phyloP scores from a whole-genome alignment of 1,140 invertebrate genomes.

The Drosophila simulans region DNA sequence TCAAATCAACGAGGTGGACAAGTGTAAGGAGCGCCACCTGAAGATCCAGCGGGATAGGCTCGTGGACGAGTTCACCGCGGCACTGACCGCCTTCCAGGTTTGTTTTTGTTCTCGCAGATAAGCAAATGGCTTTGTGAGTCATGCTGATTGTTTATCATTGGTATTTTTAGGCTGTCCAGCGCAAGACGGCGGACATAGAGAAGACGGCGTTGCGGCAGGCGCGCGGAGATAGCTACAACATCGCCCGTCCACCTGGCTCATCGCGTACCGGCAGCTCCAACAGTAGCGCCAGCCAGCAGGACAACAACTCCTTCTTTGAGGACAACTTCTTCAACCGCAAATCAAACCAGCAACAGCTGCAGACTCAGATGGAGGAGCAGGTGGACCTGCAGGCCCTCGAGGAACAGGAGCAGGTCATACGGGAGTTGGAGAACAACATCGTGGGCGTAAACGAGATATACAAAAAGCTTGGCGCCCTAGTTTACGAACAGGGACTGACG shows the following conservation, averaged over 20 bases:
- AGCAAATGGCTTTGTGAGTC: slow-evolving; percentile 38
- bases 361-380: slow-evolving; percentile 92
- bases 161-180: slow-evolving; percentile 73
- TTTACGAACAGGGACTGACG: slow-evolving; percentile 98
- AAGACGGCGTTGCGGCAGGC: slow-evolving; percentile 79
- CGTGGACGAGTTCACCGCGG: slow-evolving; percentile 96
- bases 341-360: slow-evolving; percentile 85
- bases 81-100: slow-evolving; percentile 95
- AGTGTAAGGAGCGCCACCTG: slow-evolving; percentile 90
- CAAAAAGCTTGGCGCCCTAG: slow-evolving; percentile 97
- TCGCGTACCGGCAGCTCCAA: slow-evolving; percentile 62
- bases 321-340: slow-evolving; percentile 84
- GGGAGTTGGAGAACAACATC: slow-evolving; percentile 96
- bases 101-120: slow-evolving; percentile 34
- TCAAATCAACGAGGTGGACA: slow-evolving; percentile 90
- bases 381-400: slow-evolving; percentile 93
- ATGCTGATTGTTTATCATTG: slow-evolving; percentile 23
- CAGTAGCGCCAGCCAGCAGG: slow-evolving; percentile 56
- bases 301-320: slow-evolving; percentile 78
- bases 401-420: slow-evolving; percentile 95
- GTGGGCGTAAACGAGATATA: slow-evolving; percentile 99
- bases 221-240: slow-evolving; percentile 73
- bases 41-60: slow-evolving; percentile 96
- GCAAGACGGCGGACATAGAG: slow-evolving; percentile 84
- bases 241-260: slow-evolving; percentile 78